Evolutionary conservation across 2,888 invertebrate genomes (phyloP), one percentile per base, ranked within the genome.

Genomic region (Holacanthella duospinosa): DNA sequence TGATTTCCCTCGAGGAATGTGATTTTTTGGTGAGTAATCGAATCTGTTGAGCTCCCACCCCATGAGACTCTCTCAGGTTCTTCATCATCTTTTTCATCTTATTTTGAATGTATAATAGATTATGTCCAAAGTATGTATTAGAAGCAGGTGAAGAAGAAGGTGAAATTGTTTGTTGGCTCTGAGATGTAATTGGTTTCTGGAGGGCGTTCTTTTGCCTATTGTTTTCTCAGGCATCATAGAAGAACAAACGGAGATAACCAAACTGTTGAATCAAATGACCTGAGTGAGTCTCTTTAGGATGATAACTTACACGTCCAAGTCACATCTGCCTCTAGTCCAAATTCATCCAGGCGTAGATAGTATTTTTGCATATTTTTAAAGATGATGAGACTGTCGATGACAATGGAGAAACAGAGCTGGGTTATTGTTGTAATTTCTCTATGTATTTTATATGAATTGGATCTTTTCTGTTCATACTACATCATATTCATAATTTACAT

Each of bases 101-200:
- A 36, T 16, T 16, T 9, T 36, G 6, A 9, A 9, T 36, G 36
- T 16, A 36, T 36, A 36, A 9, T 36, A 36, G 16, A 48, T 21
- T 48, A 16, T 21, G 19, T 21, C 4, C 48, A 9, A 4, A n/a
- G 6, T 48, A 21, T 4, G 4, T 21, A 48, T 48, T 9, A 48
- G 6, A 4, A 21, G 12, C 19, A 21, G 4, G 19, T 48, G 48
- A n/a, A 21, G 48, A 21, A 48, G 48, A 48, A 4, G 48, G 36
- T 6, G 36, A 16, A 48, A 21, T 4, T 48, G 48, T 48, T 48
- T 48, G 48, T 21, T 21, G 19, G 48, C n/a, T n/a, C n/a, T n/a
- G n/a, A 48, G 6, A 21, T 21, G 48, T 48, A 48, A 48, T 48
- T 48, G 48, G 48, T 48, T 48, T 48, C 48, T 48, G 48, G 48